Percentiles rank a stretch among this genome's conserved stretches.
Conservation (phyloP, 2,888 invertebrate species). For the Dasypogon diadema region DNA sequence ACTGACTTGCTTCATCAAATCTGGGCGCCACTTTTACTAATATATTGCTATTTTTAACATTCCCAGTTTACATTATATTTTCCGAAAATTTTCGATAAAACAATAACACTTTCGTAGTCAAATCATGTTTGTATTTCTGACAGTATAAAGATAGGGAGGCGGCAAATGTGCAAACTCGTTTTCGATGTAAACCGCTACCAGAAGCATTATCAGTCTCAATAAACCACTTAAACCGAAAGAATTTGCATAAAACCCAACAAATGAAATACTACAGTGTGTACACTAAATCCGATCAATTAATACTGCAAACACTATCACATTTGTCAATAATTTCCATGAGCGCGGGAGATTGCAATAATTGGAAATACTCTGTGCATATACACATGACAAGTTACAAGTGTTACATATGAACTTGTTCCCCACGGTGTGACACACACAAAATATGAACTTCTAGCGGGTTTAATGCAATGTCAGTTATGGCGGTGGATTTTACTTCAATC, state of each 20-base stretch:
- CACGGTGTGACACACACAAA: constrained; percentile 43
- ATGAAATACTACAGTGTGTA: constrained; percentile 37
- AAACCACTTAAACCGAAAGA: background rate
- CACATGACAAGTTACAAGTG: constrained; percentile 36
- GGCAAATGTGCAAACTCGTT: background rate
- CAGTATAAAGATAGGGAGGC: background rate
- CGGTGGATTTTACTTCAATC: constrained; percentile 17
- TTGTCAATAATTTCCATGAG: constrained; percentile 46
- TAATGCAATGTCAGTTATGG: constrained; percentile 43
- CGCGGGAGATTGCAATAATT: constrained; percentile 43
- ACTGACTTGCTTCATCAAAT: too few species aligned
- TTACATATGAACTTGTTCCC: constrained; percentile 25
- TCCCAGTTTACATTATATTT: too few species aligned
- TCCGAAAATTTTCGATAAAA: too few species aligned
- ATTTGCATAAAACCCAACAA: constrained; percentile 32
- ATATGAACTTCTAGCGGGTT: constrained; percentile 36
- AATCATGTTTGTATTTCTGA: too few species aligned
- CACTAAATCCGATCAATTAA: constrained; percentile 40
- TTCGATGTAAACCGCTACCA: background rate
- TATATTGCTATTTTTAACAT: too few species aligned
- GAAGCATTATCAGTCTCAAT: constrained; percentile 4
- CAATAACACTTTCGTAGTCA: too few species aligned
- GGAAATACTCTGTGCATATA: constrained; percentile 33
- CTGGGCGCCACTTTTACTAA: too few species aligned
- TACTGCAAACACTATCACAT: constrained; percentile 41